A percentile compares a stretch with the other conserved stretches of the same genome.
Evolutionary conservation across 2,888 invertebrate genomes (phyloP).

Genomic region (Leptopilina drosophilae): DNA sequence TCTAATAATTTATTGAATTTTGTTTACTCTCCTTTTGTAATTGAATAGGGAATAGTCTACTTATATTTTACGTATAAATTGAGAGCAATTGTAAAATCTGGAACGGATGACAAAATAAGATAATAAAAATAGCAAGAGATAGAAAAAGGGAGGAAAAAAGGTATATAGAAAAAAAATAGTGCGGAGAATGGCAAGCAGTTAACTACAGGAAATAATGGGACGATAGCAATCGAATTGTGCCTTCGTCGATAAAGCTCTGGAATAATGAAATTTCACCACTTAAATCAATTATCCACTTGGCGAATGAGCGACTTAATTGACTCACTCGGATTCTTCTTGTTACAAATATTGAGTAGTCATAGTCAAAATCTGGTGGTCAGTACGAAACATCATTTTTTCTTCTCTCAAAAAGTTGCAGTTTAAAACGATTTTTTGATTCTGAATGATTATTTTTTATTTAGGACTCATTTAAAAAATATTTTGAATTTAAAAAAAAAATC

Average conservation of each 20-base stretch:
- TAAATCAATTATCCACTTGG: slow-evolving; percentile 63
- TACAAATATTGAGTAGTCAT: slow-evolving; percentile 10
- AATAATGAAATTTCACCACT: slow-evolving; percentile 54
- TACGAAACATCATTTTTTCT: too few relatives aligned
- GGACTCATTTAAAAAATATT: too few relatives aligned
- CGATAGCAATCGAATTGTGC: slow-evolving; percentile 55
- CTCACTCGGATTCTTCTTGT: slow-evolving; percentile 35
- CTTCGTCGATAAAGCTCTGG: slow-evolving; percentile 47
- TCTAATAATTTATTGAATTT: too few relatives aligned
- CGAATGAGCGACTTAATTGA: slow-evolving; percentile 47
- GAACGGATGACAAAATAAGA: not conserved
- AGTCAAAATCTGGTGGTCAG: slow-evolving; percentile 22
- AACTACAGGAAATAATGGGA: slow-evolving; percentile 61
- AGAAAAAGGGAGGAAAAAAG: not conserved
- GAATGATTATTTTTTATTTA: too few relatives aligned
- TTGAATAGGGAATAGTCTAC: too few relatives aligned
- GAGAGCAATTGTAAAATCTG: not conserved
- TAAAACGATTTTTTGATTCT: too few relatives aligned
- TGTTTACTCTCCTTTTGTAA: too few relatives aligned
- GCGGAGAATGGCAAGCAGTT: slow-evolving; percentile 51
- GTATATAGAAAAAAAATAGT: not conserved
- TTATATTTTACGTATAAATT: too few relatives aligned
- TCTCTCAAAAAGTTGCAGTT: too few relatives aligned
- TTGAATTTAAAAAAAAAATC: too few relatives aligned
- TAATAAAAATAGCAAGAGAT: slow-evolving; percentile 5